Base-by-base conservation (phyloP, 2,113 vertebrate genomes). In the Eublepharis macularius region DNA sequence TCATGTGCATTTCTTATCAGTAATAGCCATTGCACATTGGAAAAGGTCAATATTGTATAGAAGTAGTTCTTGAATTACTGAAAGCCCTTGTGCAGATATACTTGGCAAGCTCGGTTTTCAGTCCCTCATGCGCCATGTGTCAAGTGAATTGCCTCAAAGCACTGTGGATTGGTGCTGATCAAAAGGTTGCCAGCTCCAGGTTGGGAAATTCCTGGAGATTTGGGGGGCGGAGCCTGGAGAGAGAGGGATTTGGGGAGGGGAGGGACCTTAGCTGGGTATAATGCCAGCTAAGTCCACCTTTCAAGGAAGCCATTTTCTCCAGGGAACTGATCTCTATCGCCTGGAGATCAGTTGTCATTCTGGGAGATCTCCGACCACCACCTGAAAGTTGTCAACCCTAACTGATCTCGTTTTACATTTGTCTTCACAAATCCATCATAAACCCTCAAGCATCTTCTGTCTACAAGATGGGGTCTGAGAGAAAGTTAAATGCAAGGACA, bases 141-240 rank as follows among this genome's bases (percentile, higher is more conserved):
- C 91, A 89, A 90, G 89, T 88, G 90, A 93, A 92, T 86, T 91
- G 82, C 90, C 84, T 86, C 81, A 89, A 88, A 91, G 11, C 63
- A 68, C 29, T 47, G 54, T 86, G 24, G 4, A 85, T 90, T 90
- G 83, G 75, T 83, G 65, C 84, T 84, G n/a, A n/a, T n/a, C n/a
- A n/a, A n/a, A n/a, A n/a, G n/a, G n/a, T n/a, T n/a, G n/a, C n/a
- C n/a, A n/a, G n/a, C n/a, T n/a, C n/a, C n/a, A n/a, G n/a, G n/a
- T n/a, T n/a, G n/a, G n/a, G n/a, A n/a, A n/a, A n/a, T n/a, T n/a
- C n/a, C n/a, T n/a, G n/a, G n/a, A n/a, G n/a, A n/a, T n/a, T n/a
- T n/a, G n/a, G n/a, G n/a, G n/a, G n/a, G n/a, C n/a, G n/a, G n/a
- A n/a, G n/a, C n/a, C n/a, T n/a, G n/a, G n/a, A n/a, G n/a, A n/a